Evolutionary conservation across 2,888 invertebrate species (phyloP).

Genomic region (Dioctria linearis): DNA sequence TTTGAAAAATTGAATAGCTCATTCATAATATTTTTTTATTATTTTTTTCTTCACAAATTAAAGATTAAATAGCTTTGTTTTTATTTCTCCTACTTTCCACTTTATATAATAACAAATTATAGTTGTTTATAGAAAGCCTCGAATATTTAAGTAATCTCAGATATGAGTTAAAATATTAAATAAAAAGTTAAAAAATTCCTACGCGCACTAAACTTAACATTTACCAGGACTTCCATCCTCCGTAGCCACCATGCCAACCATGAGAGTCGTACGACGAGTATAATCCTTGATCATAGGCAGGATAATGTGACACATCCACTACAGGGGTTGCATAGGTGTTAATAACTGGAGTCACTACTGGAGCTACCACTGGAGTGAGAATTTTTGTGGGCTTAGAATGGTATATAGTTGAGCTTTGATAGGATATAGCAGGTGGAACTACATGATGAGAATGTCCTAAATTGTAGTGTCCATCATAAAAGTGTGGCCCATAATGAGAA

Average conservation of each 20-base stretch:
- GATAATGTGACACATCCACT: conserved; percentile 11
- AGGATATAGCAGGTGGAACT: conserved; percentile 67
- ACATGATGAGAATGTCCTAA: conserved; percentile 25
- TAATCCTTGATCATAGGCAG: neutral
- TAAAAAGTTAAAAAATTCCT: too few relatives aligned
- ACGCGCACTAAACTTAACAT: too few relatives aligned
- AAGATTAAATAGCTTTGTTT: too few relatives aligned
- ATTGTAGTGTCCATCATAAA: conserved; percentile 17
- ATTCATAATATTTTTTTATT: too few relatives aligned
- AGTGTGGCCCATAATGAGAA: conserved; percentile 33
- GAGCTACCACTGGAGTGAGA: neutral
- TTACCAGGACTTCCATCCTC: too few relatives aligned
- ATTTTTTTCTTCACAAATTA: too few relatives aligned
- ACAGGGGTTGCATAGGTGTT: conserved; percentile 11
- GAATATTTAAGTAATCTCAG: too few relatives aligned
- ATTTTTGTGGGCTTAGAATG: conserved; percentile 27
- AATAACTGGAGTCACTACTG: neutral
- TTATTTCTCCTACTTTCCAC: too few relatives aligned
- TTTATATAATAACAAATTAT: too few relatives aligned
- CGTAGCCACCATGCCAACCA: conserved; percentile 15
- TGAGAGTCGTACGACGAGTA: neutral
- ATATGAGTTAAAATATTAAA: too few relatives aligned
- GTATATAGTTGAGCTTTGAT: conserved; percentile 72
- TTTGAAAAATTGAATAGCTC: too few relatives aligned
- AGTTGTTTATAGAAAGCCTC: too few relatives aligned